Evolutionary conservation across 2,113 vertebrate species (phyloP).

Genomic region (Tautogolabrus adspersus): DNA sequence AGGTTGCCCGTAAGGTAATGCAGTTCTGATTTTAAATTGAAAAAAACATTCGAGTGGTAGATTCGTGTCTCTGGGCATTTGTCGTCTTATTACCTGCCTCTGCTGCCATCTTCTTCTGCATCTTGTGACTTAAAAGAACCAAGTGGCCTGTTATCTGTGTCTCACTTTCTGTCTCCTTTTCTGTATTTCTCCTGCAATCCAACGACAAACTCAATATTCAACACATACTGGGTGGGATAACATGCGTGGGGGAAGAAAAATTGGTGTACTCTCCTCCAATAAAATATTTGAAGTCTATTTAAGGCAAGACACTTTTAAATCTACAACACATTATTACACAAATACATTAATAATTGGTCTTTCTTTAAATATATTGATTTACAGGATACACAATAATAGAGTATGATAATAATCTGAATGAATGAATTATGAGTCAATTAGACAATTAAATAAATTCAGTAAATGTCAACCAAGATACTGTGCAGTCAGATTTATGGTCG

Average conservation of each 20-base stretch:
- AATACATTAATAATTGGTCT: background rate
- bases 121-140: slow-evolving; percentile 69
- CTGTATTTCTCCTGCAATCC: slow-evolving; percentile 35
- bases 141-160: slow-evolving; percentile 61
- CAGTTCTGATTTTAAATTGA: slow-evolving; percentile 81
- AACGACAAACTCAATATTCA: slow-evolving; percentile 50
- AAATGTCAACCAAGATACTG: too few relatives aligned
- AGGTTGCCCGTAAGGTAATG: slow-evolving; percentile 69
- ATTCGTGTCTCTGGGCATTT: slow-evolving; percentile 79
- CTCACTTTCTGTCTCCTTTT: slow-evolving; percentile 49
- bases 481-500: too few relatives aligned
- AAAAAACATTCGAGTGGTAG: slow-evolving; percentile 79
- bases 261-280: slow-evolving; percentile 4
- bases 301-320: background rate
- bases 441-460: too few relatives aligned
- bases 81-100: slow-evolving; percentile 76
- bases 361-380: background rate
- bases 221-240: slow-evolving; percentile 12
- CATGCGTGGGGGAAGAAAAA: background rate
- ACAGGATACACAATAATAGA: too few relatives aligned
- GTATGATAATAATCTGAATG: too few relatives aligned
- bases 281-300: background rate
- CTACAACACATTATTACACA: background rate
- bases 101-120: slow-evolving; percentile 71
- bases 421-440: too few relatives aligned